Evolutionary conservation across 1,140 invertebrate species (phyloP).

Genomic region (Bombus pyrosoma): DNA sequence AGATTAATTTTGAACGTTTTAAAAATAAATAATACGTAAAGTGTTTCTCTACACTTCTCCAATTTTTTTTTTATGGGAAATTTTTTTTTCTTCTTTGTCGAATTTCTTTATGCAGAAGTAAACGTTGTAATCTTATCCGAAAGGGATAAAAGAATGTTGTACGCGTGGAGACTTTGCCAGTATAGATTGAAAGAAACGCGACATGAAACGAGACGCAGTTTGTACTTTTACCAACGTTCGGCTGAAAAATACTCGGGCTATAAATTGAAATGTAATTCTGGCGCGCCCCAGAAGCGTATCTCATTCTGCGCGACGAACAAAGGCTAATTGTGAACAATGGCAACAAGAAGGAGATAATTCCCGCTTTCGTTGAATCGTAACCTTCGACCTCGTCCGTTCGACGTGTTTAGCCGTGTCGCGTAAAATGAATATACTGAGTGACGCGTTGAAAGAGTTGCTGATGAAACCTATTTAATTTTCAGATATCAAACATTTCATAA

Average conservation of each 20-base stretch:
- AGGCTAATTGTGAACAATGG: conserved; percentile 41
- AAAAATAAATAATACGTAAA: background rate
- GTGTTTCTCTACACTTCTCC: background rate
- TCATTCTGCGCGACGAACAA: conserved; percentile 20
- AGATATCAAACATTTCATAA: background rate
- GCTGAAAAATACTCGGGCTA: background rate
- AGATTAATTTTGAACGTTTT: background rate
- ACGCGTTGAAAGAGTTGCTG: background rate
- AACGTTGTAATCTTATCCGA: background rate
- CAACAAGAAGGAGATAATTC: conserved; percentile 46
- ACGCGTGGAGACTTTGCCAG: background rate
- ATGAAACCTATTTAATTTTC: background rate
- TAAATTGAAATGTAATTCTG: conserved; percentile 37
- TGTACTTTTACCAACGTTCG: background rate
- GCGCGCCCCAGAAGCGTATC: background rate
- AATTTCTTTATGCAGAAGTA: background rate
- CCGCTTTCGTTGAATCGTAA: conserved; percentile 37
- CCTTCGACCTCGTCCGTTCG: conserved; percentile 12
- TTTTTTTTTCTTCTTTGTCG: background rate
- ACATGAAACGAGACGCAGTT: background rate
- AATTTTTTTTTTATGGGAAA: background rate
- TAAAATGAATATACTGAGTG: background rate
- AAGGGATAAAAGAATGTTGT: background rate
- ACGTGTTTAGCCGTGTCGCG: conserved; percentile 9
- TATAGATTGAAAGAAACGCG: background rate